Percentiles rank a stretch among this genome's conserved stretches.
These are phyloP conservation scores for Poeciliopsis infans DNA, from an alignment of 2,797 vertebrate species.

Conservation along the genomic window DNA sequence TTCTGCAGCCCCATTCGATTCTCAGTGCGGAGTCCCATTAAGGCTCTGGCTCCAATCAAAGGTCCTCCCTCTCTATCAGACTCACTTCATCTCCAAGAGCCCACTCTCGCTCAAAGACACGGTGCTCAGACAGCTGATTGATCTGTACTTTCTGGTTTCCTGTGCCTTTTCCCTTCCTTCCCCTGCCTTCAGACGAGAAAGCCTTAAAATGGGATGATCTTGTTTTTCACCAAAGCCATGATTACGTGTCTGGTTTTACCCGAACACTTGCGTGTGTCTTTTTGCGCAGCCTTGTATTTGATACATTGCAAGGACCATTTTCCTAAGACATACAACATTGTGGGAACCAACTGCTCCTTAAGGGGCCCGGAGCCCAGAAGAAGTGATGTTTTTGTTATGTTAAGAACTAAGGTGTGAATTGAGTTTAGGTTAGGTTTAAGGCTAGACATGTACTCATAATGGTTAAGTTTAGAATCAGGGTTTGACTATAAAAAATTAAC, in stretches of 20 bases:
- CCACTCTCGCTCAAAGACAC: slow-evolving; percentile 39
- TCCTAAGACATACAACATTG: too few relatives aligned
- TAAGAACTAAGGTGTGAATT: too few relatives aligned
- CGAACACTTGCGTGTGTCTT: background rate
- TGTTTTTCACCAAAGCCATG: background rate
- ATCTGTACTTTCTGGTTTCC: slow-evolving; percentile 32
- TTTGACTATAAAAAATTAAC: too few relatives aligned
- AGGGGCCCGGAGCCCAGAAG: too few relatives aligned
- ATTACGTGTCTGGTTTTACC: slow-evolving; percentile 1
- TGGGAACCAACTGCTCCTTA: too few relatives aligned
- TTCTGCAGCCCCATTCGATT: slow-evolving; percentile 40
- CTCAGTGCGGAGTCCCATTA: slow-evolving; percentile 49
- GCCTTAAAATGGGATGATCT: slow-evolving; percentile 17
- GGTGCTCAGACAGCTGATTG: slow-evolving; percentile 54
- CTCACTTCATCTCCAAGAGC: slow-evolving; percentile 51
- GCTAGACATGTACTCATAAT: too few relatives aligned
- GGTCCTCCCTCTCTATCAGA: slow-evolving; percentile 46
- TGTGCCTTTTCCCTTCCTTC: slow-evolving; percentile 3
- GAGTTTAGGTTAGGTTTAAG: too few relatives aligned
- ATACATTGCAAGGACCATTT: too few relatives aligned
- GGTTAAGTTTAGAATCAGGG: too few relatives aligned
- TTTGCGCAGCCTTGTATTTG: too few relatives aligned
- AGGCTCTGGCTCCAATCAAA: slow-evolving; percentile 64
- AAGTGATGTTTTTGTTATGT: too few relatives aligned
- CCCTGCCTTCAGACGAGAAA: slow-evolving; percentile 9